Base-by-base conservation (phyloP, 2,113 vertebrate species). In the Ailuropoda melanoleuca region DNA sequence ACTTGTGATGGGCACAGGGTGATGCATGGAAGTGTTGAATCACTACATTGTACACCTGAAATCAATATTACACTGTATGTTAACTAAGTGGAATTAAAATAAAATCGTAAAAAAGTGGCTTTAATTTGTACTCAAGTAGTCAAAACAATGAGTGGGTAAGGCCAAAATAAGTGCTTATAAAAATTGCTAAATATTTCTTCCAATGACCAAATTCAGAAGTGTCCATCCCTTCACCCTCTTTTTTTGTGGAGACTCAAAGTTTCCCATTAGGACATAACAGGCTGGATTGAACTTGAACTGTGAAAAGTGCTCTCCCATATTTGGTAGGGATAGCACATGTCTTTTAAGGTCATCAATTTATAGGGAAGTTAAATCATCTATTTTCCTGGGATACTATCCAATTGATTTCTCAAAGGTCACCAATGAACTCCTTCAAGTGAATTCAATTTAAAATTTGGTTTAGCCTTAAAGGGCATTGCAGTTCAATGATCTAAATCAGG, bases 331-430 rank as follows among this genome's bases (percentile, higher is more conserved):
- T 19, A 70, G 64, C 6, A 55, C 56, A 48, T 37, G 26, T 82
- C 64, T 87, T 84, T 77, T 90, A 74, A 94, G 80, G 82, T 94
- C 90, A 60, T 78, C 96, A 85, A 2, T 84, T 97, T 93, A 84
- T 84, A 95, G 74, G 87, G 86, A 93, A 96, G 82, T 97, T 81
- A 97, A 94, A 97, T 66, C 62, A 96, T 96, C 23, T 93, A 70
- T 81, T 89, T 78, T 37, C 72, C 50, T 77, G 60, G 50, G 58
- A 95, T 96, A 95, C 88, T 58, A 75, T 11, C 46, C 88, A 93
- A 98, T 94, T 97, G 97, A 98, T 98, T 98, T 97, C 93, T 97
- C 95, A 98, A 98, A 98, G 97, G 97, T 98, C 97, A 97, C 90
- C 93, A 91, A 94, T 97, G 96, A 98, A 98, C 97, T 98, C 53